These are phyloP conservation scores for Dryococelus australis DNA, from an alignment of 2,888 invertebrate species.

Conservation along the genomic window DNA sequence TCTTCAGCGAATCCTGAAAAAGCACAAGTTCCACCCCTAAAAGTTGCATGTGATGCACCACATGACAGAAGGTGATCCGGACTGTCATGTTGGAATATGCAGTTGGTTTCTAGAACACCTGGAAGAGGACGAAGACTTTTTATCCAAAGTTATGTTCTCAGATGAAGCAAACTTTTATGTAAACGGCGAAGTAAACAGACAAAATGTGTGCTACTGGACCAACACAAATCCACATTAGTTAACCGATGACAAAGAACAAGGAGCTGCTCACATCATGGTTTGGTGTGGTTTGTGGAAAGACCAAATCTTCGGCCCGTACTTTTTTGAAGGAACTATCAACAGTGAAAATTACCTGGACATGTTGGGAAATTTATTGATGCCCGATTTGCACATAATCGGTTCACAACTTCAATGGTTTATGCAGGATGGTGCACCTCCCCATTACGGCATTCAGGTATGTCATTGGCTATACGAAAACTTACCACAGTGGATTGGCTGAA, in stretches of 20 bases:
- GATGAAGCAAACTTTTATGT: background rate
- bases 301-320: background rate
- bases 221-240: background rate
- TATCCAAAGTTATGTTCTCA: conserved; percentile 12
- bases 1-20: background rate
- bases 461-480: background rate
- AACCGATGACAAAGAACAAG: background rate
- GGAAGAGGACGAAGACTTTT: background rate
- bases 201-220: conserved; percentile 18
- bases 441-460: background rate
- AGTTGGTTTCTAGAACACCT: background rate
- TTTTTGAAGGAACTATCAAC: background rate
- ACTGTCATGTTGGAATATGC: background rate
- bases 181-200: background rate
- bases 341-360: conserved; percentile 5
- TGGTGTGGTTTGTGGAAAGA: background rate
- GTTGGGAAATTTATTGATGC: too few relatives aligned
- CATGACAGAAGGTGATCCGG: background rate
- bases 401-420: too few relatives aligned
- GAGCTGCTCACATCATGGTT: background rate
- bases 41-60: too few relatives aligned
- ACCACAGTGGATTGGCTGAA: background rate
- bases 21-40: background rate
- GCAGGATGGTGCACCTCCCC: too few relatives aligned
- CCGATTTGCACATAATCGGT: too few relatives aligned